Evolutionary conservation across 2,888 invertebrate genomes (phyloP).

Genomic region (Aplocera efformata): DNA sequence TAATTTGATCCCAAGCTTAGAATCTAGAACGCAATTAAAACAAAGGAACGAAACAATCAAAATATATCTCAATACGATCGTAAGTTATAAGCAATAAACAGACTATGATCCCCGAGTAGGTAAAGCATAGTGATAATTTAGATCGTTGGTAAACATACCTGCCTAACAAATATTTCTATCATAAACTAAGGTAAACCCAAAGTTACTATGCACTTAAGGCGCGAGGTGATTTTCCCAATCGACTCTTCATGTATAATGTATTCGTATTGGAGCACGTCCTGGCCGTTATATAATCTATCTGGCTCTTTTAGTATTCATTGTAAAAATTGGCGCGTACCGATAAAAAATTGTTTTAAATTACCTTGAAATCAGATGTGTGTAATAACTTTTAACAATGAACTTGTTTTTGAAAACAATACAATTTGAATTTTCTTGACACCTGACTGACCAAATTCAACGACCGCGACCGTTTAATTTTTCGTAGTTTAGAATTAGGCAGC

Average conservation of each 20-base stretch:
- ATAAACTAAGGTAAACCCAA: slow-evolving; percentile 7
- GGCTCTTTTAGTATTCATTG: slow-evolving; percentile 37
- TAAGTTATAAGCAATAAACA: no score
- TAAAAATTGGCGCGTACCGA: slow-evolving; percentile 48
- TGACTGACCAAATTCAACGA: no score
- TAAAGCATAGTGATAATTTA: background rate
- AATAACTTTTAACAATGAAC: no score
- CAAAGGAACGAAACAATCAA: no score
- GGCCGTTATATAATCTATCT: slow-evolving; percentile 34
- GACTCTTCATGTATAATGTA: slow-evolving; percentile 9
- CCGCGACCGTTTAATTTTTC: no score
- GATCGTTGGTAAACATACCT: no score
- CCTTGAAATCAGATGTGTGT: slow-evolving; percentile 22
- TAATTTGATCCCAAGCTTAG: no score
- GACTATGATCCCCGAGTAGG: background rate
- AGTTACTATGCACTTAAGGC: slow-evolving; percentile 5
- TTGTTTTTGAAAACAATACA: slow-evolving; percentile 10
- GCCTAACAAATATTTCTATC: background rate
- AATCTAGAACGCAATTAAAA: no score
- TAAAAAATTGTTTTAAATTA: slow-evolving; percentile 56
- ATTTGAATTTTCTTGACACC: no score
- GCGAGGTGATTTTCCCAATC: slow-evolving; percentile 15
- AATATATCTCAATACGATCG: no score
- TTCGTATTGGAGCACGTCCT: slow-evolving; percentile 35
- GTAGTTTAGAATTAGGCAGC: no score